Evolutionary conservation across 2,113 vertebrate species (phyloP), one percentile per base, ranked within the genome.

Genomic region (Aix galericulata): DNA sequence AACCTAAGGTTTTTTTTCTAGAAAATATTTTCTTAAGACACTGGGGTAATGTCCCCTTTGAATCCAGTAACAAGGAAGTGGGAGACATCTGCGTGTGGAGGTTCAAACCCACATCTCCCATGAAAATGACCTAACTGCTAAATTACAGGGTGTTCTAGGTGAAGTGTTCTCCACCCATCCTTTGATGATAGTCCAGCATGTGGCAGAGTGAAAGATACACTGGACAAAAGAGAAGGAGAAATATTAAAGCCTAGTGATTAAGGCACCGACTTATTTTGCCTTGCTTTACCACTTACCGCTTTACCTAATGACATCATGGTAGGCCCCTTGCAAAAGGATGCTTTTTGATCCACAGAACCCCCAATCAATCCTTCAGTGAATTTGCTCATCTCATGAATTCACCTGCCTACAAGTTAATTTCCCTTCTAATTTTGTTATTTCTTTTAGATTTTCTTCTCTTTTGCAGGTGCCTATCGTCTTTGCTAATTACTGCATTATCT

Each of bases 181-280:
- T 96, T 96, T 96, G 94, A 94, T 92, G 80, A 89, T 25, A 89
- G 86, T 25, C 77, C 73, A 68, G 64, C 8, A 38, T 55, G 59
- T 13, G 77, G 63, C 63, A 46, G 52, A 23, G 58, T 14, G 32
- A 56, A 59, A 92, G 95, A 59, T 15, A 88, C 60, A 81, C 0
- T 23, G 76, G 77, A 42, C 52, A 72, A 78, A 94, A 90, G 40
- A 89, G 29, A 56, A 75, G 40, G 26, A 72, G 55, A 71, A 92
- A 91, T 78, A 86, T 77, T 90, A 74, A 82, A 83, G 46, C 31
- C 64, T 42, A 83, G 77, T 46, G 60, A 92, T 76, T 50, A 93
- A 75, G 82, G 32, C 36, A n/a, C 27, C 55, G 66, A 4, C 7
- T 52, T 67, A 44, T 53, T 94, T 86, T 83, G n/a, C 56, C 56